These are phyloP conservation scores for Stigmatopora nigra DNA, from an alignment of 2,113 vertebrate species.

Conservation along the genomic window DNA sequence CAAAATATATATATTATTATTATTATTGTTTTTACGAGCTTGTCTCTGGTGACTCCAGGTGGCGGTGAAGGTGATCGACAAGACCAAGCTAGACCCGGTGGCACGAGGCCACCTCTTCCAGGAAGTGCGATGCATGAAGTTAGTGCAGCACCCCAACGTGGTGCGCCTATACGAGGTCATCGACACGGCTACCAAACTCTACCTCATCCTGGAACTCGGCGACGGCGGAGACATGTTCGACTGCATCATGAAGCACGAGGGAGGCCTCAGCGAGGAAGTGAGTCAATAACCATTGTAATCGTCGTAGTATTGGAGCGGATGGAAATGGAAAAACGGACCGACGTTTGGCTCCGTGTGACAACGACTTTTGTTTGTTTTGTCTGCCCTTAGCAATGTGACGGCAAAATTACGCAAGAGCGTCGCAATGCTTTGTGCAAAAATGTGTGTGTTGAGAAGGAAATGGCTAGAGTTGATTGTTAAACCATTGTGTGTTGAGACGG, in stretches of 20 bases:
- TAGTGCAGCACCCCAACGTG: constrained; percentile 97
- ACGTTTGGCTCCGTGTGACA: not conserved
- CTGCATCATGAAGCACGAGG: constrained; percentile 98
- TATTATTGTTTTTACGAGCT: not conserved
- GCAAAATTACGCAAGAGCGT: not conserved
- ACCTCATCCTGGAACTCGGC: constrained; percentile 94
- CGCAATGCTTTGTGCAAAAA: not conserved
- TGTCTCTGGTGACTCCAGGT: constrained; percentile 59
- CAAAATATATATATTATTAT: not conserved
- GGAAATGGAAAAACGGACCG: not conserved
- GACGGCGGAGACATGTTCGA: constrained; percentile 99
- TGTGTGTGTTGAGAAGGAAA: not conserved
- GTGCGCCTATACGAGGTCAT: constrained; percentile 97
- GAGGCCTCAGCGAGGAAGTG: constrained; percentile 85
- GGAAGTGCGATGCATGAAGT: constrained; percentile 97
- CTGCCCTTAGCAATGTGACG: not conserved
- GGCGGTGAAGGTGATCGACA: constrained; percentile 98
- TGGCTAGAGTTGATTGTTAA: not conserved
- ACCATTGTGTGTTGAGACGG: not conserved
- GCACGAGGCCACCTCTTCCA: constrained; percentile 96
- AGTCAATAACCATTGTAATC: not conserved
- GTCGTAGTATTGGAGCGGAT: not conserved
- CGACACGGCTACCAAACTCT: constrained; percentile 97
- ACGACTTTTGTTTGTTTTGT: not conserved
- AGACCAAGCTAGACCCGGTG: constrained; percentile 91